A percentile compares a stretch with the other conserved stretches of the same genome.
Evolutionary conservation across 2,113 vertebrate genomes (phyloP).

Genomic region (Haemorhous mexicanus): DNA sequence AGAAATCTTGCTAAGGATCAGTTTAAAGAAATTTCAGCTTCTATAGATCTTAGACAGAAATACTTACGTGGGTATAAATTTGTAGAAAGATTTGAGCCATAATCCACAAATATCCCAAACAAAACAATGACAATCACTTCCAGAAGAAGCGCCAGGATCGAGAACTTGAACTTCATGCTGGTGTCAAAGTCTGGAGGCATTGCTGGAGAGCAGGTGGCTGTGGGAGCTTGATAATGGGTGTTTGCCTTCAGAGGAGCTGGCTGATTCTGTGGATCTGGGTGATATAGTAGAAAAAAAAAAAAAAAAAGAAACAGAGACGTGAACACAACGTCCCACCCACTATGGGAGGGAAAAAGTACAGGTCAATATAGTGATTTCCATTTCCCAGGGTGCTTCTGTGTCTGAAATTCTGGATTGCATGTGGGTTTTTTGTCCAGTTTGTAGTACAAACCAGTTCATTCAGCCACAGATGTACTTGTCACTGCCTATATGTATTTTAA

Average conservation of each 20-base stretch:
- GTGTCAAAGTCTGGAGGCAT: conserved; percentile 76
- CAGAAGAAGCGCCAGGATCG: conserved; percentile 80
- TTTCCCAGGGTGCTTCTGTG: not conserved
- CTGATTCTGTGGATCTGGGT: conserved; percentile 63
- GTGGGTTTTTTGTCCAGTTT: not conserved
- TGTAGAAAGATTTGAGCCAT: fast-evolving
- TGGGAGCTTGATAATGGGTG: conserved; percentile 68
- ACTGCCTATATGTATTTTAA: not conserved
- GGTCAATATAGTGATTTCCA: not conserved
- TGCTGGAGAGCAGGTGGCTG: conserved; percentile 51
- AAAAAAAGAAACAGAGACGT: not conserved
- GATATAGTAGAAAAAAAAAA: conserved; percentile 50
- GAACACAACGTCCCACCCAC: conserved; percentile 53
- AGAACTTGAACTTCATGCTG: conserved; percentile 90
- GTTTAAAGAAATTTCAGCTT: not conserved
- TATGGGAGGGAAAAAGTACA: not conserved
- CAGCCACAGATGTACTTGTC: not conserved
- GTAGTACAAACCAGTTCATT: not conserved
- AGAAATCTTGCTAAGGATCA: not conserved
- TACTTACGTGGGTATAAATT: conserved; percentile 83
- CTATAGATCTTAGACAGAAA: not conserved
- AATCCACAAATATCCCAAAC: conserved; percentile 82
- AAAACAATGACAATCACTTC: conserved; percentile 83
- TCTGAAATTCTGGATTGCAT: not conserved
- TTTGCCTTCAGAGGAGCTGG: conserved; percentile 64